Evolutionary conservation across 2,888 invertebrate species (phyloP).

Genomic region (Lathronympha strigana): DNA sequence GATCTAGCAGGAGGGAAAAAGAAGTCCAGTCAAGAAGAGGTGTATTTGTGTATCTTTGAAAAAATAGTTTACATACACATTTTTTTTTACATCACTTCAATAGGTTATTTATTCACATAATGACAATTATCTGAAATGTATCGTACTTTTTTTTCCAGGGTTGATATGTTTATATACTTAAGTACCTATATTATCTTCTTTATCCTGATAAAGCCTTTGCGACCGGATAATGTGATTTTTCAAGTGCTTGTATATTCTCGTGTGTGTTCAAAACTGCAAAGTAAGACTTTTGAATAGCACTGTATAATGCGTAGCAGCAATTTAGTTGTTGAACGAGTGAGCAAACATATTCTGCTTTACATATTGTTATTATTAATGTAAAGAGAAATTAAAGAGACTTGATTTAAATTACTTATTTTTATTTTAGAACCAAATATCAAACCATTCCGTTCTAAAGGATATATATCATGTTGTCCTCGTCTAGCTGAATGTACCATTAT

Average conservation of each 20-base stretch:
- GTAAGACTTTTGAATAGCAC: neutral
- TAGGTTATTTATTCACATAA: too few relatives aligned
- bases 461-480: neutral
- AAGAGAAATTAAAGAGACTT: conserved; percentile 26
- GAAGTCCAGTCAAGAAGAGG: too few relatives aligned
- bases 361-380: conserved; percentile 32
- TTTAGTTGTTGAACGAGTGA: conserved; percentile 4
- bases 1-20: too few relatives aligned
- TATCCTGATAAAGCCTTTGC: neutral
- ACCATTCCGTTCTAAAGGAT: neutral
- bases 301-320: neutral
- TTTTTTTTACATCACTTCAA: too few relatives aligned
- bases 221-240: neutral
- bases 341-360: conserved; percentile 18
- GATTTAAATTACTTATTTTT: conserved; percentile 11
- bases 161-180: too few relatives aligned
- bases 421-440: neutral
- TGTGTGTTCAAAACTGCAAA: neutral
- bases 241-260: neutral
- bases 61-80: too few relatives aligned
- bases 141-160: neutral
- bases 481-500: too few relatives aligned
- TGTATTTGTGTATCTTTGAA: too few relatives aligned
- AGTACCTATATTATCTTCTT: neutral
- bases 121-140: neutral